Conservation (phyloP, 37 sponge, comb jelly and placozoan species). For the Aphrocallistes beatrix region DNA sequence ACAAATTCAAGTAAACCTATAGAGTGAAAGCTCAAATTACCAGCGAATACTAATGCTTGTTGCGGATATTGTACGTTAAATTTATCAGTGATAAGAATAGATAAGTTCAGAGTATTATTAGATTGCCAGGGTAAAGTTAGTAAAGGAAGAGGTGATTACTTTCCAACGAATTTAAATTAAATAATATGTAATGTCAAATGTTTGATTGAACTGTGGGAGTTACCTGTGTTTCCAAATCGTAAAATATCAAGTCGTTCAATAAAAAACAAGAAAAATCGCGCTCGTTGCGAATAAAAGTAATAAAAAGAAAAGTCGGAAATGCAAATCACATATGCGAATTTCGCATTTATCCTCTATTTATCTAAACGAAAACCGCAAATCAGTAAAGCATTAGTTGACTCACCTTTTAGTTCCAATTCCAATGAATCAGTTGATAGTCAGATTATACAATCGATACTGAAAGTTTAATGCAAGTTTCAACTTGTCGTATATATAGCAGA, state of each 20-base stretch:
- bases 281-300: background rate
- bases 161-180: no score
- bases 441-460: background rate
- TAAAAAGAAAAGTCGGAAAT: background rate
- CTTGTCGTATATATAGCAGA: background rate
- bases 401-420: constrained; percentile 19
- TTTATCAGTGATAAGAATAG: no score
- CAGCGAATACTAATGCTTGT: no score
- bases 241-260: background rate
- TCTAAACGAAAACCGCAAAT: background rate
- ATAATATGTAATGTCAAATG: no score
- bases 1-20: background rate
- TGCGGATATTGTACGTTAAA: no score
- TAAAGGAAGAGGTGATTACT: no score
- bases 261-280: background rate
- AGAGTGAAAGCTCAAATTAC: no score
- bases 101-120: no score
- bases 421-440: background rate
- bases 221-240: no score
- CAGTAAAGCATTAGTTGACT: background rate
- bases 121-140: no score
- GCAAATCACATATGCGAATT: background rate
- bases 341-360: background rate
- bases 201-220: no score
- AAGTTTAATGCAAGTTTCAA: background rate